Percentiles rank a stretch among this genome's conserved stretches.
Conservation (phyloP, 2,797 vertebrate genomes). For the Pseudochaenichthys georgianus region DNA sequence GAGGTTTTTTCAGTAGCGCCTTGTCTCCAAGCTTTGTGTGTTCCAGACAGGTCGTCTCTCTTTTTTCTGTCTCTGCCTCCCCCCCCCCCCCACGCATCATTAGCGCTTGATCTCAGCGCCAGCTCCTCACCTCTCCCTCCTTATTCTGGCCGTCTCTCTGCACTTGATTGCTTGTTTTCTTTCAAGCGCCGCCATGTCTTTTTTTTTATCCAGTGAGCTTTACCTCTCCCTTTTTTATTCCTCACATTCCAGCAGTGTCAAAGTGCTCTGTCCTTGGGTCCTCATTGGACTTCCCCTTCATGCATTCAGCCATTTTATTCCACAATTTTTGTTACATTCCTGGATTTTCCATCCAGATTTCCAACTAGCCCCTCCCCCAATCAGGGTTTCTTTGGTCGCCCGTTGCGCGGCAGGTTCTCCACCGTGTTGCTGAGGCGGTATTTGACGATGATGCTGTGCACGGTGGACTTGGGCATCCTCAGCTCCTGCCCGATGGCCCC, state of each 20-base stretch:
- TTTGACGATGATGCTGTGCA: slow-evolving; percentile 91
- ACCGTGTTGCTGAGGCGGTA: slow-evolving; percentile 90
- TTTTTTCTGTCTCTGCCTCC: slow-evolving; percentile 34
- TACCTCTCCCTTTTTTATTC: slow-evolving; percentile 47
- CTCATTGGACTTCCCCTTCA: slow-evolving; percentile 31
- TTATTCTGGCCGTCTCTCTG: slow-evolving; percentile 29
- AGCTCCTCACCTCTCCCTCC: slow-evolving; percentile 59
- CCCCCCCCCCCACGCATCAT: slow-evolving; percentile 42
- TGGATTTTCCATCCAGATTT: slow-evolving; percentile 23
- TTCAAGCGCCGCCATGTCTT: slow-evolving; percentile 53
- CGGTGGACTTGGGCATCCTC: slow-evolving; percentile 88
- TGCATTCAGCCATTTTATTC: slow-evolving; percentile 37
- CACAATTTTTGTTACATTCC: slow-evolving; percentile 53
- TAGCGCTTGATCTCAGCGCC: slow-evolving; percentile 54
- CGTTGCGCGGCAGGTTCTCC: slow-evolving; percentile 88
- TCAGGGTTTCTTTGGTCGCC: slow-evolving; percentile 87
- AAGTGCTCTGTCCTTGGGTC: slow-evolving; percentile 56
- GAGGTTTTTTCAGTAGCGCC: slow-evolving; percentile 46
- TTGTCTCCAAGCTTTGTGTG: slow-evolving; percentile 54
- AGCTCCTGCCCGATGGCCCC: slow-evolving; percentile 88
- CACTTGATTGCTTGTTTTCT: slow-evolving; percentile 66
- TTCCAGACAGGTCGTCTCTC: slow-evolving; percentile 54
- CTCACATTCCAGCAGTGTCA: slow-evolving; percentile 61
- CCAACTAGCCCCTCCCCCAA: background rate
- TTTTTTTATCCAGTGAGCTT: slow-evolving; percentile 45